A percentile compares a stretch with the other conserved stretches of the same genome.
phyloP scores from a whole-genome alignment of 2,113 vertebrate species.

The Crotalus helleri region DNA sequence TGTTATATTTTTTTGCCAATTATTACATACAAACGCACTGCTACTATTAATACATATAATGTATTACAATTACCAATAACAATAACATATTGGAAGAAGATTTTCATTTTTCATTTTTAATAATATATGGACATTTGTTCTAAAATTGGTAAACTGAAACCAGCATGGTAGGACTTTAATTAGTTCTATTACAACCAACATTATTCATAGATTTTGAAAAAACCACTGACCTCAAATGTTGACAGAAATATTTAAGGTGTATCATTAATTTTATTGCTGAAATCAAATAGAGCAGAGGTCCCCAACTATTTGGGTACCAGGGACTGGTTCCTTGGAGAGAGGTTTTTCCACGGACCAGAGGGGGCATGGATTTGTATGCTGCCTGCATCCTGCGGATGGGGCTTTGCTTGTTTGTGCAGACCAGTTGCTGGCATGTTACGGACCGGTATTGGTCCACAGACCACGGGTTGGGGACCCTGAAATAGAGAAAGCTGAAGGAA shows the following conservation, averaged over 20 bases:
- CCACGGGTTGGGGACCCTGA: no score
- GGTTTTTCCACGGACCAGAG: no score
- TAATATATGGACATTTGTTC: conserved; percentile 19
- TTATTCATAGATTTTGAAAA: background rate
- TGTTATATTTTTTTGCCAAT: conserved; percentile 54
- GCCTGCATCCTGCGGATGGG: no score
- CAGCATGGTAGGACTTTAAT: background rate
- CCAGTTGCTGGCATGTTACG: no score
- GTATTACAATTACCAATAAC: conserved; percentile 35
- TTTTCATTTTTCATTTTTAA: background rate
- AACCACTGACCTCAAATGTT: background rate
- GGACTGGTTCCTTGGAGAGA: no score
- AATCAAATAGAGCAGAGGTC: background rate
- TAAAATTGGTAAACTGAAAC: background rate
- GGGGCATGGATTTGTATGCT: no score
- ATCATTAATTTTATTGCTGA: background rate
- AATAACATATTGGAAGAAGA: background rate
- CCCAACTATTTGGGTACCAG: no score
- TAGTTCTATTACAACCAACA: background rate
- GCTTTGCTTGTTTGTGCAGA: no score
- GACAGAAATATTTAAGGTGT: accelerated
- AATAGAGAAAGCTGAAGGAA: background rate
- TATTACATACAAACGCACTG: background rate
- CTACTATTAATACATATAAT: conserved; percentile 6
- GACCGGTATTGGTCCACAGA: no score